These are phyloP conservation scores for Aquatica leii DNA, from an alignment of 2,888 invertebrate genomes.

Conservation along the genomic window DNA sequence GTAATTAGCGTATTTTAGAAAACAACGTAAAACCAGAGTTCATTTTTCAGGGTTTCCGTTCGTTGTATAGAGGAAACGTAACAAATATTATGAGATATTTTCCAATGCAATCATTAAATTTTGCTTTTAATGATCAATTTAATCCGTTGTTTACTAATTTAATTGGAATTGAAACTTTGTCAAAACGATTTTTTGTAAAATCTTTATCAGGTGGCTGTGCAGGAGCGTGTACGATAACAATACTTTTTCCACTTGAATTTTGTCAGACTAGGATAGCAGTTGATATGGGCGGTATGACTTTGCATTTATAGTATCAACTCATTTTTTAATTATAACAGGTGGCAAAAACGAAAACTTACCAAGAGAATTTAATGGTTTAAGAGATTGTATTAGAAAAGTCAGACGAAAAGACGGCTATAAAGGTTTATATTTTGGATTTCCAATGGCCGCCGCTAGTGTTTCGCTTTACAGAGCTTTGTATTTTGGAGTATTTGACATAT, in stretches of 20 bases:
- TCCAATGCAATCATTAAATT: conserved; percentile 42
- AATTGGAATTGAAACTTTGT: not conserved
- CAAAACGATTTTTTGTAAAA: not conserved
- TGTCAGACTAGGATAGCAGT: conserved; percentile 40
- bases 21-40: too few relatives aligned
- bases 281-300: conserved; percentile 34
- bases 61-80: conserved; percentile 42
- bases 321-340: too few relatives aligned
- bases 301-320: too few relatives aligned
- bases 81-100: conserved; percentile 39
- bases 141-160: not conserved
- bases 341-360: too few relatives aligned
- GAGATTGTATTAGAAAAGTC: conserved; percentile 26
- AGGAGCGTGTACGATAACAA: conserved; percentile 26
- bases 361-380: conserved; percentile 36
- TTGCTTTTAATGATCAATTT: conserved; percentile 36
- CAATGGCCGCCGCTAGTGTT: conserved; percentile 18
- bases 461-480: conserved; percentile 35
- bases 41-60: conserved; percentile 26
- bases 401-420: conserved; percentile 24
- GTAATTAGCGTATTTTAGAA: conserved; percentile 12
- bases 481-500: conserved; percentile 34
- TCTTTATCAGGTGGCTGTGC: conserved; percentile 40
- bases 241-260: conserved; percentile 40
- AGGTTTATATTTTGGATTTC: conserved; percentile 35